These are phyloP conservation scores for Bugulina stolonifera DNA, from an alignment of 2,888 invertebrate genomes.

Conservation along the genomic window DNA sequence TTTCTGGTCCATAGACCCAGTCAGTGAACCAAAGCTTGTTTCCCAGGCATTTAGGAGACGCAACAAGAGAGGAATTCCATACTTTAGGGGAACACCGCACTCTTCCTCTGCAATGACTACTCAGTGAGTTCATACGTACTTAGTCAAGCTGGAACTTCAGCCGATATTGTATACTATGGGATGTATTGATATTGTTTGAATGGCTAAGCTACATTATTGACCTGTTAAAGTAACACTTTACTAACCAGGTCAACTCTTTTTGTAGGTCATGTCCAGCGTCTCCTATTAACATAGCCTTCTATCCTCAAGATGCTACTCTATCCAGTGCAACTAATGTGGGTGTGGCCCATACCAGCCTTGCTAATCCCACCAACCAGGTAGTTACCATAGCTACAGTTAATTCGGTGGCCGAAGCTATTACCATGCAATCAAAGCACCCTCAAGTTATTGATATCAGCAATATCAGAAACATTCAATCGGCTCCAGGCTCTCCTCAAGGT, in stretches of 20 bases:
- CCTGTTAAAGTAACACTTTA: too few relatives aligned
- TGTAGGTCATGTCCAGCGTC: constrained; percentile 85
- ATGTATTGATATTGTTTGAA: too few relatives aligned
- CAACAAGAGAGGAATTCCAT: constrained; percentile 64
- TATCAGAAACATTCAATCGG: constrained; percentile 59
- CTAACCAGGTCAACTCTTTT: not conserved
- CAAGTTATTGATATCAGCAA: constrained; percentile 32
- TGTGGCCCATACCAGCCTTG: not conserved
- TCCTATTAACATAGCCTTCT: constrained; percentile 57
- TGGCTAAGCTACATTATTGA: too few relatives aligned
- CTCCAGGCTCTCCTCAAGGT: constrained; percentile 60
- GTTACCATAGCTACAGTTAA: constrained; percentile 18
- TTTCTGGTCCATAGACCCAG: constrained; percentile 92
- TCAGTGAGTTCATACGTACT: constrained; percentile 18
- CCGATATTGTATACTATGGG: too few relatives aligned
- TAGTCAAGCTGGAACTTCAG: too few relatives aligned
- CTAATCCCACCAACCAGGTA: not conserved
- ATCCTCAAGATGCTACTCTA: not conserved
- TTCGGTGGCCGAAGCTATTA: constrained; percentile 18
- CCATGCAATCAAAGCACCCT: constrained; percentile 41
- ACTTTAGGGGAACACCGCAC: constrained; percentile 23
- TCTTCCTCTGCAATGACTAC: constrained; percentile 12
- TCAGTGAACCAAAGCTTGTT: constrained; percentile 83
- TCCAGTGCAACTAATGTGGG: not conserved
- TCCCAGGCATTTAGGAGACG: constrained; percentile 86